Evolutionary conservation across 1,140 invertebrate genomes (phyloP), one percentile per base, ranked within the genome.

Genomic region (Plodia interpunctella): DNA sequence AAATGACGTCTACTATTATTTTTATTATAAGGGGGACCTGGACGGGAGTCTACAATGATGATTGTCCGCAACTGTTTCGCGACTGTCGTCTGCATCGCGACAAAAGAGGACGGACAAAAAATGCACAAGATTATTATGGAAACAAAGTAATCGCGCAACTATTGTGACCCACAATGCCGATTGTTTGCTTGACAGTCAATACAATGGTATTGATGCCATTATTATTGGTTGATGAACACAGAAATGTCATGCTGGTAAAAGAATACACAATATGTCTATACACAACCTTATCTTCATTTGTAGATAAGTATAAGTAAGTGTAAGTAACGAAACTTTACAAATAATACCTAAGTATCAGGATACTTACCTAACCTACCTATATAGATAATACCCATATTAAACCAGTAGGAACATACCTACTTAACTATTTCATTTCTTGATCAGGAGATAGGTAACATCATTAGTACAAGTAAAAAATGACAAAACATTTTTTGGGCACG

Each of bases 31-130:
- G 70, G 68, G 49, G 59, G 60, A 56, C 11, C 56, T 60, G 68
- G 63, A 56, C 55, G 32, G 5, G 35, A 65, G 59, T n/a, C n/a
- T n/a, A 71, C 62, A 66, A 65, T 65, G 60, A 64, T 76, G 68
- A 72, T 76, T 78, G 68, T 72, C 67, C 60, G 63, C 75, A 80
- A 80, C 78, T 80, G 75, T 80, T 55, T 57, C 50, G 59, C 55
- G 60, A 64, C 66, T 44, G 38, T 44, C 38, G n/a, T n/a, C 13
- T 44, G 32, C 32, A 13, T 63, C 59, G 13, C 15, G 13, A 44
- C 38, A 44, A 44, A 44, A 44, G 38, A 15, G 2, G 38, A 1
- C 30, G 30, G 8, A 44, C 38, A 44, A 44, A 44, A 44, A 15
- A n/a, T 6, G n/a, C 38, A 44, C n/a, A 3, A 44, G 38, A 44